Conservation (phyloP, 64 coral and sea anemone species). For the Porites australiensis region DNA sequence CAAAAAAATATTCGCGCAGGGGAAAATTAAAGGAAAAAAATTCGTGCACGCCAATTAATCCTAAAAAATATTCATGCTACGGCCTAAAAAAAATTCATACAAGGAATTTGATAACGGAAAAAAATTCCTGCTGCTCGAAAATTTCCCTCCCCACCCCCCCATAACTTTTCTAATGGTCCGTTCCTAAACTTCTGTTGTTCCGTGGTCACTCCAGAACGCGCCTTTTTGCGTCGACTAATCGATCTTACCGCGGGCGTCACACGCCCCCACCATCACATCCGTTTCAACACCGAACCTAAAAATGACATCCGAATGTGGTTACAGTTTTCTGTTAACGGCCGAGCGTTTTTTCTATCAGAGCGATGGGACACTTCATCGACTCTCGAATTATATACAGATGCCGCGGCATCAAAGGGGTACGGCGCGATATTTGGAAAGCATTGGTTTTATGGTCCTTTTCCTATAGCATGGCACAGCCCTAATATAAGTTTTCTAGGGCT, state of each 20-base stretch:
- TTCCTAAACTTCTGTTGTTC: slow-evolving; percentile 2
- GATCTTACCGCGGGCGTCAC: slow-evolving; percentile 7
- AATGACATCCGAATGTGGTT: too few relatives aligned
- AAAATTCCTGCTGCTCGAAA: too few relatives aligned
- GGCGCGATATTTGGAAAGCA: slow-evolving; percentile 27
- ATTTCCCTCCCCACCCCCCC: too few relatives aligned
- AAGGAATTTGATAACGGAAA: too few relatives aligned
- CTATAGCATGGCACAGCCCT: neutral
- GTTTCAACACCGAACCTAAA: neutral
- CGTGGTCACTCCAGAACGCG: neutral
- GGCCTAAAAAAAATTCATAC: too few relatives aligned
- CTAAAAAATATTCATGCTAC: too few relatives aligned
- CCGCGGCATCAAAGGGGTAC: slow-evolving; percentile 1
- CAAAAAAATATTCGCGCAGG: too few relatives aligned
- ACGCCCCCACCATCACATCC: slow-evolving; percentile 15
- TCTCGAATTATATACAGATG: slow-evolving; percentile 1
- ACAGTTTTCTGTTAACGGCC: neutral
- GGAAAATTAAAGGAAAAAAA: too few relatives aligned
- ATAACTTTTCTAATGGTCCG: too few relatives aligned
- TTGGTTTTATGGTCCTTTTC: slow-evolving; percentile 14
- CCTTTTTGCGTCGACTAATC: slow-evolving; percentile 30
- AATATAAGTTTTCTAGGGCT: slow-evolving; percentile 35
- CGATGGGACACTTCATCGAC: neutral
- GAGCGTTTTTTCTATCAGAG: slow-evolving; percentile 32
- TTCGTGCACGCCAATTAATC: too few relatives aligned